Conservation (phyloP, 2,888 invertebrate genomes). For the Drosophila greeni region DNA sequence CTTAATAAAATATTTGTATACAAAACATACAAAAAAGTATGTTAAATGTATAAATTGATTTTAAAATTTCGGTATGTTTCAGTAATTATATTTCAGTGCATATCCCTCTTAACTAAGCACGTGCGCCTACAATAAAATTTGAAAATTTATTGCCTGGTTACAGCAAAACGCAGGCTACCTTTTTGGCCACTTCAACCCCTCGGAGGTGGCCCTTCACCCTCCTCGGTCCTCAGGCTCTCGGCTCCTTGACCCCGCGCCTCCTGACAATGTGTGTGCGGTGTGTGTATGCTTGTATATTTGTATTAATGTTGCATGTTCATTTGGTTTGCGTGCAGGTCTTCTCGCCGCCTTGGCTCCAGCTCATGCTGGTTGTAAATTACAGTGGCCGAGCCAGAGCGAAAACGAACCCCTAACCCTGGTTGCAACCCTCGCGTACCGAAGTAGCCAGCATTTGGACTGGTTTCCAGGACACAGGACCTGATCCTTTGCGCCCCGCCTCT, state of each 20-base stretch:
- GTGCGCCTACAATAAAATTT: constrained; percentile 60
- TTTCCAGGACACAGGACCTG: constrained; percentile 17
- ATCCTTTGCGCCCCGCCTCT: constrained; percentile 24
- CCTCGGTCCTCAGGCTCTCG: background rate
- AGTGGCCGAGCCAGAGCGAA: constrained; percentile 30
- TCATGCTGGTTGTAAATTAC: constrained; percentile 61
- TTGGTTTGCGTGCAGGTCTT: constrained; percentile 63
- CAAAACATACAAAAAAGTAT: background rate
- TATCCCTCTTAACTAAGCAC: constrained; percentile 33
- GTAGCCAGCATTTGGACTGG: constrained; percentile 26
- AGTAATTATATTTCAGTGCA: constrained; percentile 1
- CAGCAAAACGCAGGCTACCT: constrained; percentile 22
- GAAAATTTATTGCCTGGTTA: constrained; percentile 53
- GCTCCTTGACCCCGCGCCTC: constrained; percentile 29
- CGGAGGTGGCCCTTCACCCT: background rate
- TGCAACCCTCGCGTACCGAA: constrained; percentile 54
- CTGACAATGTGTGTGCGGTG: constrained; percentile 8
- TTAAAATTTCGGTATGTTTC: accelerated
- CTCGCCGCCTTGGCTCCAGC: constrained; percentile 11
- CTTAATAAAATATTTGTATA: too few species aligned
- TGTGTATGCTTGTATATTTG: constrained; percentile 22
- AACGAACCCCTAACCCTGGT: constrained; percentile 42
- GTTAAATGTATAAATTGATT: background rate
- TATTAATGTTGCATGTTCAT: constrained; percentile 65
- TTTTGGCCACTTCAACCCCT: constrained; percentile 32